Evolutionary conservation across 2,113 vertebrate genomes (phyloP).

Genomic region (Phrynosoma platyrhinos): DNA sequence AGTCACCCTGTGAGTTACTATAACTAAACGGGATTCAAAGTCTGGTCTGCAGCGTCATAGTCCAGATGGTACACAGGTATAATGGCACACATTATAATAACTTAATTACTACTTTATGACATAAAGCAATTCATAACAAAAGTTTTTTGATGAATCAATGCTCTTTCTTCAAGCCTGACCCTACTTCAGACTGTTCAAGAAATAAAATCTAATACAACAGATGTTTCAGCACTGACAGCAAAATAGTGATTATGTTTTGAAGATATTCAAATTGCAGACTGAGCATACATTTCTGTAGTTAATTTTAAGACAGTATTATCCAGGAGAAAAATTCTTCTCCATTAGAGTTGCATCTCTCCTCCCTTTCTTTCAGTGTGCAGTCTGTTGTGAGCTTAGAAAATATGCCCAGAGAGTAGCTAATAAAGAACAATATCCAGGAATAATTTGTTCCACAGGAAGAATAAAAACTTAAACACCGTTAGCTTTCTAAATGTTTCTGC

Average conservation of each 20-base stretch:
- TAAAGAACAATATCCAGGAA: slow-evolving; percentile 57
- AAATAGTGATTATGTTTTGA: slow-evolving; percentile 70
- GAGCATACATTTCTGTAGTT: slow-evolving; percentile 50
- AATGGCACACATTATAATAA: slow-evolving; percentile 62
- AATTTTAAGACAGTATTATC: slow-evolving; percentile 55
- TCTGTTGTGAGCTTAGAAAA: slow-evolving; percentile 63
- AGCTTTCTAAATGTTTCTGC: slow-evolving; percentile 59
- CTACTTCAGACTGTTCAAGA: slow-evolving; percentile 68
- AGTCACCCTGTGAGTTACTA: no score
- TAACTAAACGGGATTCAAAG: no score
- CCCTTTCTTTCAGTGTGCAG: slow-evolving; percentile 8
- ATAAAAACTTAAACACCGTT: slow-evolving; percentile 65
- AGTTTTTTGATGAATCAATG: slow-evolving; percentile 77
- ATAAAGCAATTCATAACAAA: slow-evolving; percentile 74
- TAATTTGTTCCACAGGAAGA: slow-evolving; percentile 64
- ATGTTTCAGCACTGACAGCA: slow-evolving; percentile 60
- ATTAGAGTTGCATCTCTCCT: slow-evolving; percentile 42
- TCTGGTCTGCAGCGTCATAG: no score
- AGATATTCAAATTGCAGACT: slow-evolving; percentile 60
- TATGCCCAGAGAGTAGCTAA: slow-evolving; percentile 52
- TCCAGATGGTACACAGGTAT: no score
- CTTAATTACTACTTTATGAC: slow-evolving; percentile 71
- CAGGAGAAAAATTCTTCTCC: not conserved
- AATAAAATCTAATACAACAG: slow-evolving; percentile 72
- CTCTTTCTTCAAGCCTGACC: slow-evolving; percentile 61